phyloP scores from a whole-genome alignment of 2,797 vertebrate genomes.

The Helarctos malayanus region DNA sequence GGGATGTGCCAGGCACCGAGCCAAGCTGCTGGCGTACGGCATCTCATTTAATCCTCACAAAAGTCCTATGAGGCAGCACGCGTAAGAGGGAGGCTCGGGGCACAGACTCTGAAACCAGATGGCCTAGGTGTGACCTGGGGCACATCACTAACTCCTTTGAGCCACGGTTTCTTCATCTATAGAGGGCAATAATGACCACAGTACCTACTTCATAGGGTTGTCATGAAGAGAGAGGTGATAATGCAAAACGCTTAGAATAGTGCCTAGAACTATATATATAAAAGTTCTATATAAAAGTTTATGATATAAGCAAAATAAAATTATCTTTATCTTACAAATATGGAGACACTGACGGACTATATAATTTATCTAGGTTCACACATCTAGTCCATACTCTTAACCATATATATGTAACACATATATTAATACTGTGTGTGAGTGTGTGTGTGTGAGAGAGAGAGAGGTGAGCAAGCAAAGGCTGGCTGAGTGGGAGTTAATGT shows the following conservation, averaged over 20 bases:
- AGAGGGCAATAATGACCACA: neutral
- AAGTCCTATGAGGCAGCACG: neutral
- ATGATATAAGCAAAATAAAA: constrained; percentile 36
- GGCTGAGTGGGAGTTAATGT: neutral
- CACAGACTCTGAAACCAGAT: neutral
- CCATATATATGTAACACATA: neutral
- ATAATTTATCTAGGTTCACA: neutral
- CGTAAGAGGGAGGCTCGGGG: neutral
- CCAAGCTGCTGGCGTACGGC: too few species aligned
- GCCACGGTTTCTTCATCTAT: neutral
- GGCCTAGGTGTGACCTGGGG: neutral
- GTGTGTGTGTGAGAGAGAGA: neutral
- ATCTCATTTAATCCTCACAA: neutral
- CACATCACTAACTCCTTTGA: neutral
- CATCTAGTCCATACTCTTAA: neutral
- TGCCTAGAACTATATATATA: neutral
- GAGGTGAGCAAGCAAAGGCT: neutral
- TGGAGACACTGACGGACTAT: neutral
- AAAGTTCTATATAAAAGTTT: neutral
- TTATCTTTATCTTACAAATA: neutral
- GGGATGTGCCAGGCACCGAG: neutral
- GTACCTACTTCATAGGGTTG: neutral
- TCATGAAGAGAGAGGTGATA: neutral
- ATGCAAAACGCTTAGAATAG: neutral
- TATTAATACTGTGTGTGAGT: neutral